These are phyloP conservation scores for Geothlypis trichas DNA, from an alignment of 2,113 vertebrate species.

Conservation along the genomic window DNA sequence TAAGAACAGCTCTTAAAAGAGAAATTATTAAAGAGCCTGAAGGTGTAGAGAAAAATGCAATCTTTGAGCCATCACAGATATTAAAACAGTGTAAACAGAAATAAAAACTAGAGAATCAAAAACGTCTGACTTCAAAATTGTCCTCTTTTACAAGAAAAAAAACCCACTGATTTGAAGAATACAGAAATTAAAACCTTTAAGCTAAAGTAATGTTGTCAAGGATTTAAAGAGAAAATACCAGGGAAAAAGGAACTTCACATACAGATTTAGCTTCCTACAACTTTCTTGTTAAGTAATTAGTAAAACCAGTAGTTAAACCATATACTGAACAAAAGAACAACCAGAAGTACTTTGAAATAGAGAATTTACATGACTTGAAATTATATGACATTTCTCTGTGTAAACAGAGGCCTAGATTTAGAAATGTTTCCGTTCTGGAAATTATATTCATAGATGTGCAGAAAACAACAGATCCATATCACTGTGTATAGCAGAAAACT, in stretches of 20 bases:
- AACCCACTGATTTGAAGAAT: not conserved
- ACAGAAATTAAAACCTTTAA: not conserved
- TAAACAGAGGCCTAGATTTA: not conserved
- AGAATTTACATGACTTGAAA: not conserved
- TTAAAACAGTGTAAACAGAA: not conserved
- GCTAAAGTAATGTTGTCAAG: rapidly evolving
- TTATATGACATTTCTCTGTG: not conserved
- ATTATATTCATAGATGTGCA: not conserved
- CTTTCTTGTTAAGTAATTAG: not conserved
- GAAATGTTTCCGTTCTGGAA: not conserved
- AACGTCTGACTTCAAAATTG: not conserved
- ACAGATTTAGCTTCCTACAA: not conserved
- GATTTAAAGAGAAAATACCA: not conserved
- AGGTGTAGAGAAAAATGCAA: not conserved
- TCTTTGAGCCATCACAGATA: not conserved
- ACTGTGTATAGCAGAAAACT: not conserved
- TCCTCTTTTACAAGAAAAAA: not conserved
- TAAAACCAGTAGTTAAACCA: not conserved
- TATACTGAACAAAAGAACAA: not conserved
- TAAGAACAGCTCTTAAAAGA: not conserved
- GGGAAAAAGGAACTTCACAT: not conserved
- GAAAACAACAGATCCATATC: not conserved
- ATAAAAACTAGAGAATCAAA: not conserved
- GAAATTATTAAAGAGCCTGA: not conserved
- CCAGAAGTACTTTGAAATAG: not conserved